phyloP scores from a whole-genome alignment of 2,797 vertebrate species.

The Acipenser ruthenus region DNA sequence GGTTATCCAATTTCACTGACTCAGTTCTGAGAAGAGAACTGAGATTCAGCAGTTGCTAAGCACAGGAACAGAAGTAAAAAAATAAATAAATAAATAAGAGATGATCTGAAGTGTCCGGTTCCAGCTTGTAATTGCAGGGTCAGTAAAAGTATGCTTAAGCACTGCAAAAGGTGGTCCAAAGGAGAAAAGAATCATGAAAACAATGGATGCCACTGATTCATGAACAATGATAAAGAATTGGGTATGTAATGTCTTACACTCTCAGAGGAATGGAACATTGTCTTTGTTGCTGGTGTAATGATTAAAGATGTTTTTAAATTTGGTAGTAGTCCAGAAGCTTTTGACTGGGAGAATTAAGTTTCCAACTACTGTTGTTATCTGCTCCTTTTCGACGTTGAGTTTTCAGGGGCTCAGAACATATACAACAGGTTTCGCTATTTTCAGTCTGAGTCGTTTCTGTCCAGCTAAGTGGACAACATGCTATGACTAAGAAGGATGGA shows the following conservation, averaged over 20 bases:
- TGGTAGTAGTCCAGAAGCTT: too few species aligned
- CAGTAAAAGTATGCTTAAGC: constrained; percentile 20
- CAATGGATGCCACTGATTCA: constrained; percentile 14
- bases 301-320: constrained; percentile 4
- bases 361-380: too few species aligned
- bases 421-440: too few species aligned
- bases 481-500: too few species aligned
- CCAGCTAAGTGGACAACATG: too few species aligned
- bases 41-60: constrained; percentile 9
- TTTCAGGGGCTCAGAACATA: too few species aligned
- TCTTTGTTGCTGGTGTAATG: neutral
- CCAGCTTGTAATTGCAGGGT: constrained; percentile 16
- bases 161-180: constrained; percentile 11
- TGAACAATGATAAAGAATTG: neutral
- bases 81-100: neutral
- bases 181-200: constrained; percentile 16
- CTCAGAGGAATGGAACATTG: neutral
- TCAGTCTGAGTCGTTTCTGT: too few species aligned
- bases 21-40: constrained; percentile 2
- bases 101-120: constrained; percentile 8
- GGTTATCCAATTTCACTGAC: neutral
- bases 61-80: neutral
- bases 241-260: constrained; percentile 3
- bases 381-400: too few species aligned
- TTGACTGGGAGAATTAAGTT: too few species aligned